Percentiles rank a stretch among this genome's conserved stretches.
Evolutionary conservation across 2,113 vertebrate genomes (phyloP).

Genomic region (Scytalopus superciliaris): DNA sequence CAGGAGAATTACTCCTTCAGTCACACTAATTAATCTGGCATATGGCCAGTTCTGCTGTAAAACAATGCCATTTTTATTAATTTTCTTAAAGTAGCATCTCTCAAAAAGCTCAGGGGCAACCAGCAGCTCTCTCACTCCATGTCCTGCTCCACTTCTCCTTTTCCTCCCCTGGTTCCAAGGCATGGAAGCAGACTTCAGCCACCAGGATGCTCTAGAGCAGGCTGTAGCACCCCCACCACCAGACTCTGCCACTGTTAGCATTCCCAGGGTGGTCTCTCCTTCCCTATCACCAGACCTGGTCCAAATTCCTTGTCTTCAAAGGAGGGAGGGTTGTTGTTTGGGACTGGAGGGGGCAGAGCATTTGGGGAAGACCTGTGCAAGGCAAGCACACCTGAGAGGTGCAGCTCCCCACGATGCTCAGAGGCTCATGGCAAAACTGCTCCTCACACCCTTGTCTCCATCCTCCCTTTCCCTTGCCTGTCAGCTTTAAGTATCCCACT

Average conservation of each 20-base stretch:
- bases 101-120: neutral
- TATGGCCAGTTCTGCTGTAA: neutral
- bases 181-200: neutral
- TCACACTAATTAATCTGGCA: neutral
- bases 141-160: neutral
- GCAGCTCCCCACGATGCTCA: neutral
- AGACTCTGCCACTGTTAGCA: neutral
- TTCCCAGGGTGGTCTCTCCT: neutral
- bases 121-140: neutral
- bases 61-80: neutral
- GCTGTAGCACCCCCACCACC: neutral
- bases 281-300: neutral
- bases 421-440: accelerated
- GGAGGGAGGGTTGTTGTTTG: neutral
- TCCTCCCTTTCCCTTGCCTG: neutral
- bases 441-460: neutral
- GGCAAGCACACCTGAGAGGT: neutral
- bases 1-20: neutral
- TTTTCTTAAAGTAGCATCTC: neutral
- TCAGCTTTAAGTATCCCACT: neutral
- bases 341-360: neutral
- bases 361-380: neutral
- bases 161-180: neutral
- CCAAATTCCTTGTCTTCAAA: neutral
- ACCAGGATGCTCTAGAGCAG: neutral